phyloP scores from a whole-genome alignment of 2,113 vertebrate species.

The Benthochromis sp. region DNA sequence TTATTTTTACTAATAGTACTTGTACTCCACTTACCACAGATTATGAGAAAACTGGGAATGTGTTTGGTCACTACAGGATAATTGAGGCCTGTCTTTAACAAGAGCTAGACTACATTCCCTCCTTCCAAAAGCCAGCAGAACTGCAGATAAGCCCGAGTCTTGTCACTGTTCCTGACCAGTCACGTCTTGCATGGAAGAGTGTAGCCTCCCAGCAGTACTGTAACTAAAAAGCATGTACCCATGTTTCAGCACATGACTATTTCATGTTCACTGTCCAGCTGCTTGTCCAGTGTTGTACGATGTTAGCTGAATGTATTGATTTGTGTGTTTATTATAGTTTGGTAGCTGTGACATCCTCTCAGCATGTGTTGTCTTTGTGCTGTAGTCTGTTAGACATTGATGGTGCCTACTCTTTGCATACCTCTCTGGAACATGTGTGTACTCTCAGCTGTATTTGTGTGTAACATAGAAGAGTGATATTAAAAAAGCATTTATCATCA shows the following conservation, averaged over 20 bases:
- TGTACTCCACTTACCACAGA: background rate
- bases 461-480: background rate
- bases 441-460: background rate
- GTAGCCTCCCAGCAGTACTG: background rate
- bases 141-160: background rate
- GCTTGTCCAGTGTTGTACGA: background rate
- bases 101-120: background rate
- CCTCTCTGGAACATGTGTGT: background rate
- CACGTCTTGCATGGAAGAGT: slow-evolving; percentile 15
- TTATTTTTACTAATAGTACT: background rate
- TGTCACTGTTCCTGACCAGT: background rate
- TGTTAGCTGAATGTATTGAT: slow-evolving; percentile 25
- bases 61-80: background rate
- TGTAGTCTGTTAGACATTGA: background rate
- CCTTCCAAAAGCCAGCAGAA: background rate
- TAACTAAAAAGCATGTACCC: background rate
- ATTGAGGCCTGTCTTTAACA: background rate
- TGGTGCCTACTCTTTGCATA: background rate
- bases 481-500: background rate
- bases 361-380: slow-evolving; percentile 39
- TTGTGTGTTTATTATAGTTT: background rate
- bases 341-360: background rate
- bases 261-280: background rate
- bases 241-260: background rate
- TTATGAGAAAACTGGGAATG: background rate